Base-by-base conservation (phyloP, 1,140 invertebrate species). In the Arion vulgaris region DNA sequence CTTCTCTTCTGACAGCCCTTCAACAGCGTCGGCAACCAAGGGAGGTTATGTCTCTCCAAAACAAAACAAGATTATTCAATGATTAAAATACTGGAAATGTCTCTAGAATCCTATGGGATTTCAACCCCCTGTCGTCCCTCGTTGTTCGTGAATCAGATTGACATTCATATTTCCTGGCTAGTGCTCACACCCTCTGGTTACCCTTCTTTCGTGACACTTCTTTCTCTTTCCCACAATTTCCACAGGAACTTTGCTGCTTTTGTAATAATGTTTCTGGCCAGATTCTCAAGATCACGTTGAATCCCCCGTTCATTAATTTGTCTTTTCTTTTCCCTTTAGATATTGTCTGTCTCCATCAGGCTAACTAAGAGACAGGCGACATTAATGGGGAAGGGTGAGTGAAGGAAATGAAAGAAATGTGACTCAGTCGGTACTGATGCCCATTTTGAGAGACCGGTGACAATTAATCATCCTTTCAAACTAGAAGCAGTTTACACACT, bases 391-490 rank as follows among this genome's bases (percentile, higher is more conserved):
- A 7, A 26, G 51, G 26, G 51, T 2, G 19, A 57, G 51, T 23
- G 19, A 57, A 26, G 17, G 51, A 57, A 57, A 57, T 57, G 51
- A 57, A 17, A 57, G 26, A 57, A 57, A 23, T n/a, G 68, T 69
- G 68, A 69, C 32, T 69, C 68, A 69, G 68, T 57, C 1, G 32
- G 11, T 28, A 36, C 36, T 34, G 68, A 32, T 17, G 68, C 11
- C 19, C 11, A 69, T 28, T 69, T 69, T 38, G 9, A 69, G 32
- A 38, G 68, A 23, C 68, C 68, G 15, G 13, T 69, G 68, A 15
- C 68, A 69, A 69, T 69, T 69, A 69, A 69, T 69, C 68, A 69
- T 69, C 36, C 68, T 28, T 69, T 69, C 15, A 69, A 69, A 69
- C 15, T 34, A 28, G 68, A 69, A 69, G 36, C 68, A 38, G 68